These are phyloP conservation scores for Orchesella cincta DNA, from an alignment of 1,140 invertebrate species.

Conservation along the genomic window DNA sequence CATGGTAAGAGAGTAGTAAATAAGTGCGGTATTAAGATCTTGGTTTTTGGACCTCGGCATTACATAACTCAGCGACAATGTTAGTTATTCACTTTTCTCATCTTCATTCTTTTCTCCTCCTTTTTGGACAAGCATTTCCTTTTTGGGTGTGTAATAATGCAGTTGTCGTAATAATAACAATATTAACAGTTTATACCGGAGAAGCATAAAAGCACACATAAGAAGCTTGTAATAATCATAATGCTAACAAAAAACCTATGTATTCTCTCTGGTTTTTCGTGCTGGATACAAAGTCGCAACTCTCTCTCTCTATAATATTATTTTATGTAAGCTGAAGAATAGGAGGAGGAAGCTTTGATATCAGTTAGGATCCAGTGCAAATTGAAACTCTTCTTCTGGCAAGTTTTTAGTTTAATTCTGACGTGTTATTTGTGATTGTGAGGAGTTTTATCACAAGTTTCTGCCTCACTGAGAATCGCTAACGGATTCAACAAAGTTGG, in stretches of 20 bases:
- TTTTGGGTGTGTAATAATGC: background rate
- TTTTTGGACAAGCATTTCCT: too few species aligned
- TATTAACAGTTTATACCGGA: background rate
- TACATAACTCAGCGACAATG: too few species aligned
- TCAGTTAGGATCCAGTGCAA: slow-evolving; percentile 28
- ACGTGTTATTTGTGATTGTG: slow-evolving; percentile 51
- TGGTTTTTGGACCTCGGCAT: too few species aligned
- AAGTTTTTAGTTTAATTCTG: slow-evolving; percentile 52
- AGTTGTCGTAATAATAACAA: background rate
- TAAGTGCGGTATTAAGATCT: too few species aligned
- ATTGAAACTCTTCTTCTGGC: slow-evolving; percentile 32
- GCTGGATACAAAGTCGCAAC: background rate
- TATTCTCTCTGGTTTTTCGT: too few species aligned
- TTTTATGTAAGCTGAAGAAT: background rate
- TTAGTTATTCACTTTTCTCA: too few species aligned
- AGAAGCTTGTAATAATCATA: too few species aligned
- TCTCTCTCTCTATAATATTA: too few species aligned
- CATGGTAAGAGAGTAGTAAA: too few species aligned
- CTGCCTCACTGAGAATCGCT: slow-evolving; percentile 52
- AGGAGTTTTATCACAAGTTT: slow-evolving; percentile 52
- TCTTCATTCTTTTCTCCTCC: too few species aligned
- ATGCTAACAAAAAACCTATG: too few species aligned
- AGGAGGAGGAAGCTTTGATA: slow-evolving; percentile 9
- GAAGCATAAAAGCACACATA: too few species aligned
- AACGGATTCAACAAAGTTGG: slow-evolving; percentile 48